These are phyloP conservation scores for Tyrophagus putrescentiae DNA, from an alignment of 1,140 invertebrate species.

Conservation along the genomic window DNA sequence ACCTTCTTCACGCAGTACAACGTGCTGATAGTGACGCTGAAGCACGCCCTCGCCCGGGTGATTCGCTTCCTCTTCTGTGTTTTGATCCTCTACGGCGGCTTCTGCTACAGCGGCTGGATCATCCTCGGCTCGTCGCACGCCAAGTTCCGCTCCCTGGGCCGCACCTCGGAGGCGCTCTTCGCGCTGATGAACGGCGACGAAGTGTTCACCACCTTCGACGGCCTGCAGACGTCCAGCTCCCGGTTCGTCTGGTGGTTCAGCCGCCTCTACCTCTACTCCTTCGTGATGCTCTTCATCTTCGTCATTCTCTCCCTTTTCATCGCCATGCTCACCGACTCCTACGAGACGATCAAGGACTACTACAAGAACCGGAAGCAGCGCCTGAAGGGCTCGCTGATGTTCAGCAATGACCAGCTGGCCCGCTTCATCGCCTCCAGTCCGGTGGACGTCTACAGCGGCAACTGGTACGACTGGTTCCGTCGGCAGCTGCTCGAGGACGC, in stretches of 20 bases:
- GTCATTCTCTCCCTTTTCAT: conserved; percentile 95
- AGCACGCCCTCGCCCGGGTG: conserved; percentile 78
- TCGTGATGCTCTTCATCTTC: conserved; percentile 94
- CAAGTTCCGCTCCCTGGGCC: conserved; percentile 77
- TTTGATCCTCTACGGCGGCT: conserved; percentile 55
- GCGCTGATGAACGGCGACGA: conserved; percentile 24
- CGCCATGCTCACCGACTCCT: conserved; percentile 96
- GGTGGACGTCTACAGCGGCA: too few species aligned
- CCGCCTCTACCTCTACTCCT: conserved; percentile 86
- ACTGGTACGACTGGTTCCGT: too few species aligned
- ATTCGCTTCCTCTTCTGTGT: conserved; percentile 82
- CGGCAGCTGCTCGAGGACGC: too few species aligned
- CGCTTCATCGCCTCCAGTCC: not conserved
- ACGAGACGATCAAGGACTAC: conserved; percentile 76
- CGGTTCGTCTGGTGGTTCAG: conserved; percentile 83
- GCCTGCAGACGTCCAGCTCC: conserved; percentile 59
- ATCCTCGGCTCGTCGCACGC: conserved; percentile 94
- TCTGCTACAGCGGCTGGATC: conserved; percentile 94
- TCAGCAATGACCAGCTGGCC: not conserved
- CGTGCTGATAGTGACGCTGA: conserved; percentile 84
- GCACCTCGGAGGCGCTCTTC: conserved; percentile 71
- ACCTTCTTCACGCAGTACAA: conserved; percentile 98
- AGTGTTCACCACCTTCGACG: conserved; percentile 18
- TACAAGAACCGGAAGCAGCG: not conserved
- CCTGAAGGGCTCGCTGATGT: not conserved